Evolutionary conservation across 2,888 invertebrate species (phyloP), one percentile per base, ranked within the genome.

Genomic region (Chydorus sphaericus): DNA sequence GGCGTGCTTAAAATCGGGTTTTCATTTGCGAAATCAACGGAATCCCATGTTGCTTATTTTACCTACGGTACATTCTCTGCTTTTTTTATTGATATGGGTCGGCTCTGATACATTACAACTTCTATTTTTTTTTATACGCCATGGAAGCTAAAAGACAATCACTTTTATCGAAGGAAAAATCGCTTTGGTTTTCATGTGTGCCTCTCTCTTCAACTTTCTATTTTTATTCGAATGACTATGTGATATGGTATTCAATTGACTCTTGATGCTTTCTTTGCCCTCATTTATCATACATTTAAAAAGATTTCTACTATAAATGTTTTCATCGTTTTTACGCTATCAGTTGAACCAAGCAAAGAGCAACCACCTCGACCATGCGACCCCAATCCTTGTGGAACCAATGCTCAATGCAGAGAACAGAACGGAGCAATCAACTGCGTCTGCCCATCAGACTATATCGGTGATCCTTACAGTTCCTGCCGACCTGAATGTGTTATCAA

Each of bases 331-430:
- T n/a, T n/a, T n/a, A n/a, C n/a, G n/a, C n/a, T n/a, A n/a, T n/a
- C 28, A 52, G 68, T 76, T 4, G 66, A 70, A 64, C 66, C 68
- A 38, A 66, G 69, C 65, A 18, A 36, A 7, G 54, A 29, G 6
- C 55, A 54, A 33, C 53, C 30, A 29, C 44, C 57, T 60, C 81
- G 82, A 64, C 68, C 69, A 7, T 88, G 88, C 66, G 82, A 86
- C 66, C 87, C 88, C 50, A 85, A 85, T 23, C 87, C 88, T 0
- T 90, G 89, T 65, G 89, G 89, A 18, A 83, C 85, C 2, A 84
- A 88, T 68, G 82, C 88, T 0, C 78, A 82, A 59, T 89, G 88
- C 64, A 83, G 83, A 66, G 74, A 85, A 59, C 73, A 82, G 60
- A 78, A 79, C 36, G 82, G 80, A 63, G 61, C 81, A 75, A 63